Percentiles rank a stretch among this genome's conserved stretches.
These are phyloP conservation scores for Aphis craccivora DNA, from an alignment of 1,140 invertebrate genomes.

Conservation along the genomic window DNA sequence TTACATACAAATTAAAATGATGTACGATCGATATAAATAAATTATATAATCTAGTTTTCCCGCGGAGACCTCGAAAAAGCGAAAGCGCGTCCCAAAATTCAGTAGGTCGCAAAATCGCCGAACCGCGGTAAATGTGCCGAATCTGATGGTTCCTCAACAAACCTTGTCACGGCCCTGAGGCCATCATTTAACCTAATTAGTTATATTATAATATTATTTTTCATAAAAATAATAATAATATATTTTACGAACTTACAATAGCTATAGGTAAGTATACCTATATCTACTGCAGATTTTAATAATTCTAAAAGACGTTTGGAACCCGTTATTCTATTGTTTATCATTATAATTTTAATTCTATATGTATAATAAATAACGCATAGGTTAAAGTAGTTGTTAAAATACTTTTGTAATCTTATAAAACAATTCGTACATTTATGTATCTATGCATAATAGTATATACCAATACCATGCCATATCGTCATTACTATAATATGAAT, in stretches of 20 bases:
- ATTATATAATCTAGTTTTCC: slow-evolving; percentile 23
- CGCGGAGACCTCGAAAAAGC: slow-evolving; percentile 53
- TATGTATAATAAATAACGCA: background rate
- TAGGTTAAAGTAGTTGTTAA: background rate
- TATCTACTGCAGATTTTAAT: too few species aligned
- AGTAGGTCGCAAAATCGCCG: slow-evolving; percentile 37
- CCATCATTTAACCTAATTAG: slow-evolving; percentile 51
- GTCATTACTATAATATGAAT: background rate
- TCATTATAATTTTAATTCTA: background rate
- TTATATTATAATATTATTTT: slow-evolving; percentile 8
- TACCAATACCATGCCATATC: background rate
- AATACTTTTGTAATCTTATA: background rate
- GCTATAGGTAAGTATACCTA: too few species aligned
- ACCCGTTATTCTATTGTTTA: background rate
- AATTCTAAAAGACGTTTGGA: background rate
- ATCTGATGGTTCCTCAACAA: background rate
- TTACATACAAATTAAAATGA: background rate
- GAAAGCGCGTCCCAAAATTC: slow-evolving; percentile 42
- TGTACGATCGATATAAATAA: background rate
- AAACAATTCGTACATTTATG: background rate
- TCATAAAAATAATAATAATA: background rate
- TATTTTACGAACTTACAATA: too few species aligned
- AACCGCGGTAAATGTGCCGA: slow-evolving; percentile 20
- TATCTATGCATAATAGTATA: background rate
- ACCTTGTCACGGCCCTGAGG: slow-evolving; percentile 45